Base-by-base conservation (phyloP, 2,888 invertebrate species). In the Colletes collaris region DNA sequence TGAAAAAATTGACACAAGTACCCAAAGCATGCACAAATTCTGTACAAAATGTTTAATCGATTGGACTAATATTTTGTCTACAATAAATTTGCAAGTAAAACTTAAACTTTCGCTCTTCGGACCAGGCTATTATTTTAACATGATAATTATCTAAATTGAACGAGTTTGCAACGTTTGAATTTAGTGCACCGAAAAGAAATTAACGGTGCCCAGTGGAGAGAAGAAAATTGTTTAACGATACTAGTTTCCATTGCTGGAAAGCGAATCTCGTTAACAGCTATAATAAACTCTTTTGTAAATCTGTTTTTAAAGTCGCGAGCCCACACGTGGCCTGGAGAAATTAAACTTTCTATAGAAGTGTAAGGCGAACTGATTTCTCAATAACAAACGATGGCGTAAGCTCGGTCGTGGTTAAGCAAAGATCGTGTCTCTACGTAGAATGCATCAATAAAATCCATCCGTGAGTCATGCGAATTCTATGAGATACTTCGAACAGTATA, bases 281-380 rank as follows among this genome's bases (percentile, higher is more conserved):
- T 11, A 4, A 63, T 62, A 16, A 27, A 62, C 6, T 40, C 10
- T 64, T 4, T 60, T 58, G 27, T 11, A 13, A 53, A 49, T 50
- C 5, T n/a, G 37, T 64, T 44, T n/a, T 8, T 60, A n/a, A 35
- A 19, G n/a, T 49, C 37, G 1, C 7, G 19, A 35, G 13, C 2
- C 44, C 37, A 19, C 81, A 78, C 76, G 73, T 71, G 81, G 16
- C 27, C 8, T 44, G 65, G 77, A 55, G 82, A 82, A 82, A 83
- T 73, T 40, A 13, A 46, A 82, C 83, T 82, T 83, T 82, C 83
- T 82, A 82, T 49, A 65, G 52, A 60, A 49, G 65, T 37, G 44
- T 19, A 52, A 58, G 37, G 68, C 63, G 76, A 68, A 70, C 63
- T 50, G 73, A 75, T 83, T 82, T 82, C 83, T 72, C 71, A 75